These are phyloP conservation scores for Omphaloscelis lunosa DNA, from an alignment of 2,888 invertebrate species.

Conservation along the genomic window DNA sequence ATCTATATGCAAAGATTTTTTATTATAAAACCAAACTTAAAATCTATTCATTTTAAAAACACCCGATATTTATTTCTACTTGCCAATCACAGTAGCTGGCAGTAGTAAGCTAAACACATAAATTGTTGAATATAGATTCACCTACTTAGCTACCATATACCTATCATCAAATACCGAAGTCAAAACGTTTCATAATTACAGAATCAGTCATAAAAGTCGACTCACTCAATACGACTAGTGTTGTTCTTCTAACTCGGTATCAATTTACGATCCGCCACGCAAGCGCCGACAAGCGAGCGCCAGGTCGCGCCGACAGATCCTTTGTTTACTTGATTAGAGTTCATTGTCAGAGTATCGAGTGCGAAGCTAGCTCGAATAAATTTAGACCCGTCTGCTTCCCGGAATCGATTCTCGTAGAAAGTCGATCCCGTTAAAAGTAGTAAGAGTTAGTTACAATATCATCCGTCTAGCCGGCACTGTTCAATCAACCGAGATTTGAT, in stretches of 20 bases:
- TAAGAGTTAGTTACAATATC: conserved; percentile 60
- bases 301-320: conserved; percentile 86
- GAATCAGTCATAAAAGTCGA: conserved; percentile 82
- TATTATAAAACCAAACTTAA: not conserved
- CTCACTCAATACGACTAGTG: conserved; percentile 82
- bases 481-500: conserved; percentile 59
- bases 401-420: conserved; percentile 76
- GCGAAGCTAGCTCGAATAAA: conserved; percentile 85
- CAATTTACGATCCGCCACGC: conserved; percentile 86
- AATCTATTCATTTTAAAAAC: conserved; percentile 19
- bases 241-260: conserved; percentile 79
- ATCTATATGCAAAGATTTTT: not conserved
- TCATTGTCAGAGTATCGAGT: conserved; percentile 88
- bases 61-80: conserved; percentile 23
- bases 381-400: conserved; percentile 83
- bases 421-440: conserved; percentile 57
- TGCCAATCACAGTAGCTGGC: conserved; percentile 23
- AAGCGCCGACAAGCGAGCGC: conserved; percentile 84
- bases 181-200: conserved; percentile 80
- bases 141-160: conserved; percentile 50
- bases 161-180: conserved; percentile 67
- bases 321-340: conserved; percentile 88
- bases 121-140: conserved; percentile 24
- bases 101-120: conserved; percentile 33
- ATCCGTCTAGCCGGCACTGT: conserved; percentile 59